Base-by-base conservation (phyloP, 2,888 invertebrate genomes). In the Thymelicus sylvestris region DNA sequence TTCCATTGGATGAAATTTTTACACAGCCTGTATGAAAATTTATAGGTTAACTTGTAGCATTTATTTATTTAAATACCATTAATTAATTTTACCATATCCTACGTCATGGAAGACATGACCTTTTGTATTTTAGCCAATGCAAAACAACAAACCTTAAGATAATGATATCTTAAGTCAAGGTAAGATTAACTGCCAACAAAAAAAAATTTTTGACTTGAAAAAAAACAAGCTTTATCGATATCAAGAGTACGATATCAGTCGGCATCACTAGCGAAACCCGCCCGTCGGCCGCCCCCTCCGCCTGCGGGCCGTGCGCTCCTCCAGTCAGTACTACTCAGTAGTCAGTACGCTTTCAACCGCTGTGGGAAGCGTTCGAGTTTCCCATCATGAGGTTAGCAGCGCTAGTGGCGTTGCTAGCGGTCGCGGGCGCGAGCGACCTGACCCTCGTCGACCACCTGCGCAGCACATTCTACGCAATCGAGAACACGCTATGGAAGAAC, bases 361-460 rank as follows among this genome's bases (percentile, higher is more conserved):
- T 83, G 77, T 77, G 80, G 79, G 77, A 78, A 79, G 74, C 82
- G 86, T 81, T 82, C 80, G 81, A 78, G 77, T 78, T 55, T 47
- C 19, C 76, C 60, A 86, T 77, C 67, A 93, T 93, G 93, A 86
- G 81, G 79, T 76, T 85, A 77, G 84, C 83, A 75, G 87, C 88
- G 86, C 86, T 92, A 52, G 82, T 81, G 74, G 80, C 84, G 81
- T 78, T 85, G 77, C 73, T 83, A 55, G 76, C 79, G 67, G 72
- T 78, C 74, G 79, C 79, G 65, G 69, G 69, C 72, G 88, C 88
- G 61, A 82, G 79, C 69, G 89, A 91, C 74, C 79, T 86, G 19
- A 84, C 93, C 7, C 81, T 86, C 63, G 93, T 96, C n/a, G 96
- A 97, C 83, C 83, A 93, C 68, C 82, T 96, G 72, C 94, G 96